These are phyloP conservation scores for Rhaphigaster nebulosa DNA, from an alignment of 2,888 invertebrate species.

Conservation along the genomic window DNA sequence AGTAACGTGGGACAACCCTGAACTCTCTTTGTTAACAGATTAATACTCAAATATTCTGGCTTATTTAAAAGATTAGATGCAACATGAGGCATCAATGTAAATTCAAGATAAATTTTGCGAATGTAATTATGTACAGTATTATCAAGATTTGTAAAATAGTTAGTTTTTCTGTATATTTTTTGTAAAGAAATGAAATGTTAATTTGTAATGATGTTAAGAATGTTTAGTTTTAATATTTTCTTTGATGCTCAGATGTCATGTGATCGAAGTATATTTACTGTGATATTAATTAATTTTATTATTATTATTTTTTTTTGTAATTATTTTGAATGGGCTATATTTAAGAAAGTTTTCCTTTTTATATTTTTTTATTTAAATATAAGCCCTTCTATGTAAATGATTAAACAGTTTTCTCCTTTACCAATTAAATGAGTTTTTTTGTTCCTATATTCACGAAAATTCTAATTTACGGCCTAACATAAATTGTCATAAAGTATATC, in stretches of 20 bases:
- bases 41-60: constrained; percentile 19
- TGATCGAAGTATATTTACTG: constrained; percentile 46
- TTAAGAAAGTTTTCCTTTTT: constrained; percentile 33
- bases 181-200: constrained; percentile 12
- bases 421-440: background rate
- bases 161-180: constrained; percentile 9
- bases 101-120: background rate
- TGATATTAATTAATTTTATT: constrained; percentile 49
- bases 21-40: constrained; percentile 28
- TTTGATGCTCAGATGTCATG: constrained; percentile 45
- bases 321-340: background rate
- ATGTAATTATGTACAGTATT: constrained; percentile 46
- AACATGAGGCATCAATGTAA: background rate
- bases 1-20: constrained; percentile 35
- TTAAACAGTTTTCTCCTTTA: background rate
- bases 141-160: background rate
- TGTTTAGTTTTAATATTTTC: constrained; percentile 18
- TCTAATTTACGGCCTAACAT: background rate
- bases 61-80: background rate
- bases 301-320: background rate
- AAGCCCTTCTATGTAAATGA: constrained; percentile 18
- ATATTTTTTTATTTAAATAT: constrained; percentile 45
- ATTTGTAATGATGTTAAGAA: background rate
- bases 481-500: background rate
- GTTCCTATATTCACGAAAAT: background rate